These are phyloP conservation scores for Itoplectis maculator DNA, from an alignment of 2,888 invertebrate genomes.

Conservation along the genomic window DNA sequence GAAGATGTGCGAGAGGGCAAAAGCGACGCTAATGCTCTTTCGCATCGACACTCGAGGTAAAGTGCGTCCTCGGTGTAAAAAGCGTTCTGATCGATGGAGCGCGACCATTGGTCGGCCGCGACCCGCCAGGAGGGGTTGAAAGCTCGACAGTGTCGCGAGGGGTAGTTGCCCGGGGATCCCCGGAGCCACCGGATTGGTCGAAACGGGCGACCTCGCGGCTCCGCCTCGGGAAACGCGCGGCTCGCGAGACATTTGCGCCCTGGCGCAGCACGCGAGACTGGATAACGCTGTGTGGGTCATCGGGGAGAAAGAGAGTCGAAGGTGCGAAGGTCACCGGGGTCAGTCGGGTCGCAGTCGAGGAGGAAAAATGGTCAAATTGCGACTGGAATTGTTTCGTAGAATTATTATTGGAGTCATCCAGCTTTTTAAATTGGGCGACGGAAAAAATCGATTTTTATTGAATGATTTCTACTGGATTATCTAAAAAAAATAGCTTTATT, in stretches of 20 bases:
- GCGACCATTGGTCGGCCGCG: constrained; percentile 75
- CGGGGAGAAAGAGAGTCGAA: too few species aligned
- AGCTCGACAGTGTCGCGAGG: constrained; percentile 33
- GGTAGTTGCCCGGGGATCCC: constrained; percentile 56
- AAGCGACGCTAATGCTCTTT: constrained; percentile 83
- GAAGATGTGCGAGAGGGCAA: constrained; percentile 75
- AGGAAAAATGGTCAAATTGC: too few species aligned
- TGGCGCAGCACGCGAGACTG: constrained; percentile 37
- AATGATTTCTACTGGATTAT: too few species aligned
- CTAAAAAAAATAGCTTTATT: too few species aligned
- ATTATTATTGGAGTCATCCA: too few species aligned
- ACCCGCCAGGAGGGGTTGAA: constrained; percentile 63
- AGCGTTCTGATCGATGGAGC: constrained; percentile 82
- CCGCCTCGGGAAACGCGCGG: constrained; percentile 62
- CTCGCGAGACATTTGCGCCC: constrained; percentile 29
- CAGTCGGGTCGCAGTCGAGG: too few species aligned
- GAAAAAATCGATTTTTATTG: too few species aligned
- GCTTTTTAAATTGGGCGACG: too few species aligned
- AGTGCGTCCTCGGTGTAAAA: constrained; percentile 82
- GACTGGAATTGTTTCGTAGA: too few species aligned
- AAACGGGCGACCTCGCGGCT: constrained; percentile 62
- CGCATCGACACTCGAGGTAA: constrained; percentile 83
- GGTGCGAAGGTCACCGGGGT: not conserved
- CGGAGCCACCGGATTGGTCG: constrained; percentile 48
- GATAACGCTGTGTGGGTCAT: constrained; percentile 15